These are phyloP conservation scores for Myotis daubentonii DNA, from an alignment of 2,797 vertebrate species.

Conservation along the genomic window DNA sequence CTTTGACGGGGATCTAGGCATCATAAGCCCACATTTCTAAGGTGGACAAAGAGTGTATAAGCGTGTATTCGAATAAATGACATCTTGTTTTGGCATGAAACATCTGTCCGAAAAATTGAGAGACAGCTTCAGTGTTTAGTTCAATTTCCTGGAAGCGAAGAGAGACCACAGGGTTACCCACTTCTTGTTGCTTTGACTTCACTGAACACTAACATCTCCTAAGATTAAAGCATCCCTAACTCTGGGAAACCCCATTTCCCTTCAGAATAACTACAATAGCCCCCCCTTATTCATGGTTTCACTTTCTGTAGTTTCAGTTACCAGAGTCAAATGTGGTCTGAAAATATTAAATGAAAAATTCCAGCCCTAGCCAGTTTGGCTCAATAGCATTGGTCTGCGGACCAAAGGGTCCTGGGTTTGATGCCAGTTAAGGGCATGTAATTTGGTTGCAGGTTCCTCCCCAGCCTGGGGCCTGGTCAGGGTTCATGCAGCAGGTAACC, in stretches of 20 bases:
- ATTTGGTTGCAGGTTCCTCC: too few relatives aligned
- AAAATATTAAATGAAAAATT: background rate
- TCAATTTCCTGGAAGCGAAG: background rate
- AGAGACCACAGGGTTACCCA: background rate
- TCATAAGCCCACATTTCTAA: background rate
- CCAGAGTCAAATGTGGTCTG: background rate
- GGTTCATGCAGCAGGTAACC: too few relatives aligned
- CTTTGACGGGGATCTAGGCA: background rate
- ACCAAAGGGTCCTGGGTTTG: too few relatives aligned
- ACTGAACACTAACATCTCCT: background rate
- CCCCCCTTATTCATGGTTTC: background rate
- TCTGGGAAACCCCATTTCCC: background rate
- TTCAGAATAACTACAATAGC: background rate
- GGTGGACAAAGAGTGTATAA: background rate
- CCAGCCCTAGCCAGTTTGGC: too few relatives aligned
- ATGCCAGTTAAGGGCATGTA: too few relatives aligned
- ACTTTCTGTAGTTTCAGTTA: background rate
- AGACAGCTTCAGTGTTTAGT: background rate
- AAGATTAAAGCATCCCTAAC: background rate
- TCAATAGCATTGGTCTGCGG: too few relatives aligned
- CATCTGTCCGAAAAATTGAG: constrained; percentile 4
- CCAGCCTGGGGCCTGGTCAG: too few relatives aligned
- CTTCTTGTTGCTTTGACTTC: background rate
- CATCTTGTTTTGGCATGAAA: background rate
- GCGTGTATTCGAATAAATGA: background rate